Evolutionary conservation across 2,113 vertebrate species (phyloP).

Genomic region (Zosterops japonicus): DNA sequence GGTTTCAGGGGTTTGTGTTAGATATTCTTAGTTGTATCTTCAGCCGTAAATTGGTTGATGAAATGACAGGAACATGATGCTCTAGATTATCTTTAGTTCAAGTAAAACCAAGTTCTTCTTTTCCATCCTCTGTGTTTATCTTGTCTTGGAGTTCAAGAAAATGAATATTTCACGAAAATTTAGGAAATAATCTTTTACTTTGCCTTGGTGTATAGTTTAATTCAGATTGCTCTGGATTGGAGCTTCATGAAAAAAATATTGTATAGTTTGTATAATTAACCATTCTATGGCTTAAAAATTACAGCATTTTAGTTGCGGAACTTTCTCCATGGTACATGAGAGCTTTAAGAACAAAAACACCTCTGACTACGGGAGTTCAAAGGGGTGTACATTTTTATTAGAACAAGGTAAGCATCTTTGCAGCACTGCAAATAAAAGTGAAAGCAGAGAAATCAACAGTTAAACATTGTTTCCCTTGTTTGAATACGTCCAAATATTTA

Average conservation of each 20-base stretch:
- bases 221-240: background rate
- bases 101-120: background rate
- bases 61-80: background rate
- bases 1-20: rapidly evolving
- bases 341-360: background rate
- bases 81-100: background rate
- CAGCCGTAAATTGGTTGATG: background rate
- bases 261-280: background rate
- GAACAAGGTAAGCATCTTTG: background rate
- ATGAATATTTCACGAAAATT: background rate
- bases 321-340: rapidly evolving
- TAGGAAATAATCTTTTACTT: background rate
- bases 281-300: background rate
- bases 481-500: background rate
- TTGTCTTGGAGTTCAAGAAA: background rate
- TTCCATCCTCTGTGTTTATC: background rate
- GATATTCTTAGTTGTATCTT: background rate
- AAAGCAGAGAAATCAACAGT: background rate
- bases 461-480: background rate
- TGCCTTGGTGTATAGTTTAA: background rate
- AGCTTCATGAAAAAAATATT: background rate
- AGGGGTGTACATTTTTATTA: background rate
- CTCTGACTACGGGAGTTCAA: background rate
- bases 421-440: background rate
- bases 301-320: background rate